These are phyloP conservation scores for Dryobota labecula DNA, from an alignment of 2,888 invertebrate species.

Conservation along the genomic window DNA sequence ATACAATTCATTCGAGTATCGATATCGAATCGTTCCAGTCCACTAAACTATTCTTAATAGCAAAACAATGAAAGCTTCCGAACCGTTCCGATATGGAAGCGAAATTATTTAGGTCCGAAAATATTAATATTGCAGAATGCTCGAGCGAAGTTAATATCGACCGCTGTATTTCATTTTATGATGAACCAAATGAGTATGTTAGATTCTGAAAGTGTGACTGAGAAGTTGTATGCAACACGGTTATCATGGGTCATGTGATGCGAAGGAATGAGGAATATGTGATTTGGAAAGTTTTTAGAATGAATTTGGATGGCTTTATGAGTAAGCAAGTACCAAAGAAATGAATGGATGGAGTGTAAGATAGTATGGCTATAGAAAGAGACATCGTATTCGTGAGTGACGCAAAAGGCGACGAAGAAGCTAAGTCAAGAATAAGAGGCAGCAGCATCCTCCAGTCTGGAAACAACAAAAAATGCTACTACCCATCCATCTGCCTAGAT, in stretches of 20 bases:
- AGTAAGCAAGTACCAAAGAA: no score
- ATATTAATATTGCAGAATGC: constrained; percentile 10
- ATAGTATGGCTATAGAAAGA: not conserved
- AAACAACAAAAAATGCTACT: not conserved
- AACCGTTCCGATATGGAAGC: constrained; percentile 10
- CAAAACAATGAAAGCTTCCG: constrained; percentile 27
- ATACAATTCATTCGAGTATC: constrained; percentile 19
- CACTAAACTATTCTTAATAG: constrained; percentile 44
- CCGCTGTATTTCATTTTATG: not conserved
- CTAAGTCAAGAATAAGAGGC: not conserved
- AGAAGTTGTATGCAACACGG: not conserved
- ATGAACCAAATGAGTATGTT: not conserved
- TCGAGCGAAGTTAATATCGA: not conserved
- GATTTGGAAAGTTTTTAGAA: not conserved
- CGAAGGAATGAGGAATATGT: no score
- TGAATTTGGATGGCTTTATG: no score
- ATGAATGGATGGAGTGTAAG: not conserved
- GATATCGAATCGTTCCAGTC: constrained; percentile 29
- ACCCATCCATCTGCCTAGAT: not conserved
- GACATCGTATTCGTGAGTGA: not conserved
- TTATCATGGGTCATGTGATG: not conserved
- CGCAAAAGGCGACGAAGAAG: not conserved
- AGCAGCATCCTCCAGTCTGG: not conserved
- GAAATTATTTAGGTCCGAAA: constrained; percentile 21
- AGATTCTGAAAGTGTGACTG: not conserved